phyloP scores from a whole-genome alignment of 1,140 invertebrate species.

The Carcinoscorpius rotundicauda region DNA sequence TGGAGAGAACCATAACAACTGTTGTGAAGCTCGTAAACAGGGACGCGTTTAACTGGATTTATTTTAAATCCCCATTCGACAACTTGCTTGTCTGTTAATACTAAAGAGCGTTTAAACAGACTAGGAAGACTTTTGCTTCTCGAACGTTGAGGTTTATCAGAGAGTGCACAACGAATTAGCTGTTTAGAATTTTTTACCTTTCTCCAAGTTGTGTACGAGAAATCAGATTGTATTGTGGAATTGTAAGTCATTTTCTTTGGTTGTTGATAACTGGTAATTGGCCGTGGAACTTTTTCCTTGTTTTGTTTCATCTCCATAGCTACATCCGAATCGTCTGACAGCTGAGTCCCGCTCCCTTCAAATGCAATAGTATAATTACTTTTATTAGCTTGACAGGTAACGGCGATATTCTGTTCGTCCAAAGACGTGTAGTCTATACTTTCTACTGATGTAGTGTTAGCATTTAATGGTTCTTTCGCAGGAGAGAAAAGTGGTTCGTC shows the following conservation, averaged over 20 bases:
- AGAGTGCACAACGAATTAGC: no score
- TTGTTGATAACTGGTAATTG: no score
- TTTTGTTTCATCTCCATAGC: slow-evolving; percentile 28
- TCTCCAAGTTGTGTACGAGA: no score
- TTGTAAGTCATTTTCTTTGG: not conserved
- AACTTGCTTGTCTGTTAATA: slow-evolving; percentile 7
- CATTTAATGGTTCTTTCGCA: not conserved
- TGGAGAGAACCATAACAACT: no score
- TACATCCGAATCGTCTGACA: slow-evolving; percentile 1
- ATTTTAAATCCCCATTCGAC: slow-evolving; percentile 19
- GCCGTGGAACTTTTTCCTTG: slow-evolving; percentile 36
- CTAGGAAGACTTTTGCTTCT: no score
- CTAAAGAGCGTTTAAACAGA: slow-evolving; percentile 1
- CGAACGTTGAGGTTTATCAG: not conserved
- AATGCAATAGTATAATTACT: no score
- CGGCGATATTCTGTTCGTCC: no score
- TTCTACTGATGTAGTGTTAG: slow-evolving; percentile 42
- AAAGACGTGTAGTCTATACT: slow-evolving; percentile 6
- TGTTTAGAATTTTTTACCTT: no score
- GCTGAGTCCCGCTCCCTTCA: no score
- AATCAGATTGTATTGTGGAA: no score
- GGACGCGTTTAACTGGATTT: slow-evolving; percentile 32
- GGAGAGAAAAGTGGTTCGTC: no score
- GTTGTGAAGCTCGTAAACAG: slow-evolving; percentile 50
- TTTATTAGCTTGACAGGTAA: no score